phyloP scores from a whole-genome alignment of 2,797 vertebrate species.

The Hoplostethus atlanticus region DNA sequence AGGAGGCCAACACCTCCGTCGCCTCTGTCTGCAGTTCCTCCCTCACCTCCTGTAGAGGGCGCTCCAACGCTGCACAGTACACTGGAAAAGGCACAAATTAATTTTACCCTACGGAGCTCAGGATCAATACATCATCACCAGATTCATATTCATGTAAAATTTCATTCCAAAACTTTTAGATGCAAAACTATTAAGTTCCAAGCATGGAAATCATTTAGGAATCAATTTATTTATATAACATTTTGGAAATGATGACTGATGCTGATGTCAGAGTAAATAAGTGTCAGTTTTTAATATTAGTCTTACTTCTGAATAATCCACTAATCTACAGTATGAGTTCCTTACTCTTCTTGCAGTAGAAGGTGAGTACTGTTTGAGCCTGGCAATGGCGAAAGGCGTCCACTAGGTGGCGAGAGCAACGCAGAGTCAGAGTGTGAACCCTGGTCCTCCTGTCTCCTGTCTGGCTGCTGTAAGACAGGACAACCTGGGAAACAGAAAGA shows the following conservation, averaged over 20 bases:
- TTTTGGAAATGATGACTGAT: too few relatives aligned
- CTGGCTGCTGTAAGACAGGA: slow-evolving; percentile 77
- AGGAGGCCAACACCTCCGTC: slow-evolving; percentile 80
- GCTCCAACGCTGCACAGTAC: slow-evolving; percentile 80
- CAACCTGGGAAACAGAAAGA: slow-evolving; percentile 65
- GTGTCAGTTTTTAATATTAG: background rate
- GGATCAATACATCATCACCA: background rate
- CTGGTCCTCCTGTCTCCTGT: slow-evolving; percentile 77
- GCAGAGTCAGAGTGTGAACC: slow-evolving; percentile 81
- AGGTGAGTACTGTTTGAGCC: slow-evolving; percentile 84
- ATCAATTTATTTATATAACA: too few relatives aligned
- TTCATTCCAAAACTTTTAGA: too few relatives aligned
- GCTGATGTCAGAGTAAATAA: too few relatives aligned
- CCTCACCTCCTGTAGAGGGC: slow-evolving; percentile 82
- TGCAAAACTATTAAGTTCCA: too few relatives aligned
- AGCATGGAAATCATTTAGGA: too few relatives aligned
- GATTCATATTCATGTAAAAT: too few relatives aligned
- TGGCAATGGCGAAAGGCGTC: slow-evolving; percentile 84
- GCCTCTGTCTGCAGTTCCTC: slow-evolving; percentile 83
- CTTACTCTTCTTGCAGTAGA: slow-evolving; percentile 87
- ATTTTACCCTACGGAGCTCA: background rate
- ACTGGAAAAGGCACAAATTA: slow-evolving; percentile 56
- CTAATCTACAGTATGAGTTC: rapidly evolving
- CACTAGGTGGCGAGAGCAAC: slow-evolving; percentile 79
- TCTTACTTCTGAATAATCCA: background rate